Evolutionary conservation across 2,888 invertebrate genomes (phyloP), one percentile per base, ranked within the genome.

Genomic region (Drepanosiphum platanoidis): DNA sequence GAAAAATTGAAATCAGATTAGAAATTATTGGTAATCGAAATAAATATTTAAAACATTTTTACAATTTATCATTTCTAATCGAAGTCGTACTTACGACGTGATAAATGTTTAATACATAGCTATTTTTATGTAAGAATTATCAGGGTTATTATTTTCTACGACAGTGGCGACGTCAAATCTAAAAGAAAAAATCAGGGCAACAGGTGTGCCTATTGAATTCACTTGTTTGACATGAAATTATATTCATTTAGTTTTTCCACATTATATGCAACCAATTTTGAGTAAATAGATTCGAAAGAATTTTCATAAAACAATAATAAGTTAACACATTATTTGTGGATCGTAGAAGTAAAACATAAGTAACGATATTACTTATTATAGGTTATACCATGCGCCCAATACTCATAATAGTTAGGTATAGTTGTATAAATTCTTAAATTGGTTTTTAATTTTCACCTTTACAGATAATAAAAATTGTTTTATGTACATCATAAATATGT

Each of bases 171-270:
- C 3, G 11, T 13, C 27, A 11, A 58, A 34, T 75, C 52, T n/a
- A n/a, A 52, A 27, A 64, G 46, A 74, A 74, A 75, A 75, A 58
- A 74, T 11, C 34, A 18, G 15, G 3, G 32, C 75, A 75, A 75
- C 75, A 75, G 75, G 75, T 75, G 75, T 75, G 32, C 27, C 64
- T 75, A 46, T 72, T 72, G 46, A 72, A 32, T 74, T 52, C 5
- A 32, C 74, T 74, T 74, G 22, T 74, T 74, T 74, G 46, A 32
- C 32, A 22, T 74, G 11, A 30, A 52, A 46, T 32, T 72, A 46
- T 72, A 46, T 72, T 30, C 22, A 46, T 46, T 32, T 32, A 30
- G 30, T 46, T 72, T 46, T 72, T 72, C 30, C 30, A 15, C 5
- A 64, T 4, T 4, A 1, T 30, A 42, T 36, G 36, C 3, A 18